Evolutionary conservation across 2,113 vertebrate genomes (phyloP).

Genomic region (Scortum barcoo): DNA sequence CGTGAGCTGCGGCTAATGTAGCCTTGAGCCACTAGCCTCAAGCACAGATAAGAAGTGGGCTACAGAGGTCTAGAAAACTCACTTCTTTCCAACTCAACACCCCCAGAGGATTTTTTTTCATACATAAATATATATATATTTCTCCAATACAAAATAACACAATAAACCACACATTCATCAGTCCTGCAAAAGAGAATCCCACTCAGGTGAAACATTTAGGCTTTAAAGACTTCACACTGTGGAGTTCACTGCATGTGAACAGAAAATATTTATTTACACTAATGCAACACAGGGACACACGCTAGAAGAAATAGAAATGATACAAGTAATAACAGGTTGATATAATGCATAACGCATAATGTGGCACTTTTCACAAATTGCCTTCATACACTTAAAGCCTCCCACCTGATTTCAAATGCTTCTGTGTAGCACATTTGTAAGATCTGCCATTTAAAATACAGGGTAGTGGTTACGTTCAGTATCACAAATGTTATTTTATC

Average conservation of each 20-base stretch:
- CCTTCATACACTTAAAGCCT: slow-evolving; percentile 68
- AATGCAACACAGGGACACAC: slow-evolving; percentile 27
- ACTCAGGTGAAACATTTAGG: neutral
- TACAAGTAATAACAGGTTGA: slow-evolving; percentile 48
- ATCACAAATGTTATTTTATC: slow-evolving; percentile 6
- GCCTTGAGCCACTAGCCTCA: neutral
- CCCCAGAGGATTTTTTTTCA: too few relatives aligned
- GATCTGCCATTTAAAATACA: slow-evolving; percentile 45
- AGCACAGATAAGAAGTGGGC: slow-evolving; percentile 1
- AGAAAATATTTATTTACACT: slow-evolving; percentile 37
- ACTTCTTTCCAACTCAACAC: neutral
- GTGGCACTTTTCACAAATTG: slow-evolving; percentile 69
- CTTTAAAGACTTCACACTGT: neutral
- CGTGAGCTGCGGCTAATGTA: neutral
- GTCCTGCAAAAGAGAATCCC: neutral
- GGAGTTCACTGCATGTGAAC: neutral
- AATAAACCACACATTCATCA: neutral
- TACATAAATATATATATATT: too few relatives aligned
- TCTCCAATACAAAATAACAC: neutral
- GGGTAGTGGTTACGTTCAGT: neutral
- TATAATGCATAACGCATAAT: slow-evolving; percentile 61
- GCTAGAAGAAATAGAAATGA: slow-evolving; percentile 32
- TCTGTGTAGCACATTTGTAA: slow-evolving; percentile 47
- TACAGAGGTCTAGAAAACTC: neutral
- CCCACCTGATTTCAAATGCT: slow-evolving; percentile 61